These are phyloP conservation scores for Melinaea marsaeus DNA, from an alignment of 2,888 invertebrate genomes.

Conservation along the genomic window DNA sequence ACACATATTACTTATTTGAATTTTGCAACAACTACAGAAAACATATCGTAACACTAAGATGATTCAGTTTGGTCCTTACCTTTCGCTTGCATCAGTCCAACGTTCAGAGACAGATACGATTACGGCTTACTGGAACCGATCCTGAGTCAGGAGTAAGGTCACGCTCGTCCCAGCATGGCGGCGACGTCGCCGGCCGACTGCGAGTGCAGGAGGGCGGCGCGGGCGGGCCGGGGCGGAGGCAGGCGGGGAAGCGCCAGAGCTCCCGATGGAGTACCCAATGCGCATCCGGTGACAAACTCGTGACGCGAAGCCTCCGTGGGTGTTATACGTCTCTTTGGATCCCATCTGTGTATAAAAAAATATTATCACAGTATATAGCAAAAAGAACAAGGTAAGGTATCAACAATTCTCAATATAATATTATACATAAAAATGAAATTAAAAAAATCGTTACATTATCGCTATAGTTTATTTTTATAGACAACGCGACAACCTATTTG, in stretches of 20 bases:
- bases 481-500: no score
- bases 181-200: slow-evolving; percentile 82
- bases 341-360: slow-evolving; percentile 82
- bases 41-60: slow-evolving; percentile 8
- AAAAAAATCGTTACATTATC: no score
- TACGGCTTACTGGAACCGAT: slow-evolving; percentile 37
- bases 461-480: no score
- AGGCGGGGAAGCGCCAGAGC: slow-evolving; percentile 68
- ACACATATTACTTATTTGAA: not conserved
- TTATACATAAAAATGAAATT: not conserved
- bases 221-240: slow-evolving; percentile 56
- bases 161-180: slow-evolving; percentile 81
- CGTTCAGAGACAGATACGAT: slow-evolving; percentile 14
- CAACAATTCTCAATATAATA: not conserved
- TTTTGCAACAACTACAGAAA: not conserved
- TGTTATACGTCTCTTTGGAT: slow-evolving; percentile 92
- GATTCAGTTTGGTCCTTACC: slow-evolving; percentile 15
- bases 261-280: slow-evolving; percentile 65
- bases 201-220: slow-evolving; percentile 76
- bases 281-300: slow-evolving; percentile 83
- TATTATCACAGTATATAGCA: not conserved
- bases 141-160: slow-evolving; percentile 63
- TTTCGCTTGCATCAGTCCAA: slow-evolving; percentile 11
- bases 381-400: not conserved
- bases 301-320: slow-evolving; percentile 94